Evolutionary conservation across 2,113 vertebrate genomes (phyloP), one percentile per base, ranked within the genome.

Genomic region (Paedocypris sp.): DNA sequence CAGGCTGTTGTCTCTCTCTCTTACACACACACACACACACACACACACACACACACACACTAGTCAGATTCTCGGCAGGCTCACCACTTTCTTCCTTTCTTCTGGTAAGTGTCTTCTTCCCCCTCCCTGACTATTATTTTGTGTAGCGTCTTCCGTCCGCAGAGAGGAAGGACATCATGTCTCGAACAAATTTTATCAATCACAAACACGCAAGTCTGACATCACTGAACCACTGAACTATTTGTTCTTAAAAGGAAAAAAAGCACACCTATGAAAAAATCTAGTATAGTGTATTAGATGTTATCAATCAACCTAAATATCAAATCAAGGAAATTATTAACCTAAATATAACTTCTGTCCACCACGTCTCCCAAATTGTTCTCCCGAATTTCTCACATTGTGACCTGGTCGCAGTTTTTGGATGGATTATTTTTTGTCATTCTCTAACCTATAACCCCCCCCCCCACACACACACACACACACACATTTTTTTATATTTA

Each of bases 41-140:
- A 54, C 47, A 46, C 39, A 66, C 36, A 48, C 38, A 26, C 31
- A 12, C 28, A 22, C 18, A 50, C 50, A 42, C 11, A 31, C 25
- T n/a, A 36, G 36, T 32, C 16, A 6, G 45, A 60, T 69, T 75
- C 73, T 68, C 73, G 54, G 65, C 61, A 77, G 48, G 19, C 46
- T 28, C n/a, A 32, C 60, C 57, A 50, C 49, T 58, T 36, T 53
- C 54, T 60, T 65, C 68, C 54, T 46, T 65, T 54, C 49, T 73
- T 72, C 69, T 75, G 70, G 71, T 75, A 73, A 75, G 60, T 75
- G 65, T 75, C 71, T 61, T 58, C 64, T 57, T 62, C 65, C 20
- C 31, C 18, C 12, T 48, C 47, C 32, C 36, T 31, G 36, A 41
- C 43, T 42, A 13, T 63, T 52, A 58, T 19, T 67, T 58, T 33